Evolutionary conservation across 2,888 invertebrate genomes (phyloP).

Genomic region (Noctua janthe): DNA sequence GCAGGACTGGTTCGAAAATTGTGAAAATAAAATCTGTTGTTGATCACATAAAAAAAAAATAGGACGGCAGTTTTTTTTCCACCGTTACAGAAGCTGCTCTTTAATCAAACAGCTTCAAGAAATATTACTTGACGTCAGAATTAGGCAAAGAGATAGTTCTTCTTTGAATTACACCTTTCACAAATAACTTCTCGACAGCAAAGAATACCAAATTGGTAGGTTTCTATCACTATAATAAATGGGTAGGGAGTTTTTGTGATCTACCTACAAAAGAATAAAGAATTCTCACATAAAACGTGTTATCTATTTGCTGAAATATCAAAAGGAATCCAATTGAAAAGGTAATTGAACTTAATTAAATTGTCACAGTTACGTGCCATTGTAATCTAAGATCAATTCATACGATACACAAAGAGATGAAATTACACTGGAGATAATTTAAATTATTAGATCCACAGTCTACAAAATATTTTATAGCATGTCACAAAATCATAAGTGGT

Average conservation of each 20-base stretch:
- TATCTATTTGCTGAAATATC: conserved; percentile 21
- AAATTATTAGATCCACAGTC: not conserved
- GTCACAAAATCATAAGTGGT: not conserved
- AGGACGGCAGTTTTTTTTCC: not conserved
- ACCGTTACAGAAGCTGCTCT: not conserved
- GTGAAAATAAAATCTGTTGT: too few relatives aligned
- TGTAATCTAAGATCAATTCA: conserved; percentile 22
- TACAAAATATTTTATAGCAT: not conserved
- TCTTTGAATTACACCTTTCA: not conserved
- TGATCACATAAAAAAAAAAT: too few relatives aligned
- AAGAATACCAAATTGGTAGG: conserved; percentile 2
- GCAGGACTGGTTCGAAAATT: too few relatives aligned
- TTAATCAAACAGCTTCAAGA: not conserved
- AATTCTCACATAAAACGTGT: not conserved
- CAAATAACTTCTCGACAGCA: not conserved
- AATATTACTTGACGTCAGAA: not conserved
- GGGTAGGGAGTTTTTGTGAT: not conserved
- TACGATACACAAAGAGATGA: not conserved
- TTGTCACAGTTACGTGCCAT: conserved; percentile 26
- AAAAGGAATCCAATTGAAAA: conserved; percentile 46
- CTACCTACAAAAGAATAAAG: conserved; percentile 21
- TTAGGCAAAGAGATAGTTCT: not conserved
- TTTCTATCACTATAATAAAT: conserved; percentile 7
- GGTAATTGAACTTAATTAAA: conserved; percentile 38
- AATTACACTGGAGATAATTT: conserved; percentile 3